Base-by-base conservation (phyloP, 2,888 invertebrate genomes). In the Pandemis heparana region DNA sequence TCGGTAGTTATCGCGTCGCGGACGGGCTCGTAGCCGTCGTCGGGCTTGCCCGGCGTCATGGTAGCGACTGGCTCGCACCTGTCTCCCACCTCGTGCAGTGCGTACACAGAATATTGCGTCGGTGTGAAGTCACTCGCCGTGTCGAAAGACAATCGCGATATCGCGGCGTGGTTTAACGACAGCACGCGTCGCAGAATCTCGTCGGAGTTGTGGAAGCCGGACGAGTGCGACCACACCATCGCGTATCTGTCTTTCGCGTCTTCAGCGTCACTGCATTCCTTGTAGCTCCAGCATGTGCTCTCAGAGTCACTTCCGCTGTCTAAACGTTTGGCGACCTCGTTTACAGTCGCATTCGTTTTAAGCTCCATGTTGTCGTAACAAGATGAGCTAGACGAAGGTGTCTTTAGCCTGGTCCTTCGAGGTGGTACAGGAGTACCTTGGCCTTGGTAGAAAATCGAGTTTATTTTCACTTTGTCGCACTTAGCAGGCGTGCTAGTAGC, bases 281-380 rank as follows among this genome's bases (percentile, higher is more conserved):
- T 91, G 83, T 94, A 94, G 73, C 93, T 94, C 94, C 94, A 94
- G 74, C 92, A 91, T 43, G 93, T 93, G 83, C 92, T 94, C 70
- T 86, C 92, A 0, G 93, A 92, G 76, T 93, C 94, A 76, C 89
- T 92, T 56, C 90, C 91, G 16, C 53, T 18, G 7, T 87, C 85
- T 16, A 86, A 81, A 4, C 83, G 80, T 38, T 84, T 82, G 74
- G 79, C 67, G 64, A 75, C 75, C 80, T 84, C 78, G 69, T 77
- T 63, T 62, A 80, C 77, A 1, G 75, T 78, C 8, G 76, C 78
- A n/a, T 82, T 80, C 7, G 79, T 78, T n/a, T 81, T 80, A 1
- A 84, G 74, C 43, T 86, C 87, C 72, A 88, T 78, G 71, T 84
- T 85, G 53, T 88, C 88, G 80, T 86, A 88, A 41, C 78, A 76